Base-by-base conservation (phyloP, 1,140 invertebrate species). In the Sesamia nonagrioides region DNA sequence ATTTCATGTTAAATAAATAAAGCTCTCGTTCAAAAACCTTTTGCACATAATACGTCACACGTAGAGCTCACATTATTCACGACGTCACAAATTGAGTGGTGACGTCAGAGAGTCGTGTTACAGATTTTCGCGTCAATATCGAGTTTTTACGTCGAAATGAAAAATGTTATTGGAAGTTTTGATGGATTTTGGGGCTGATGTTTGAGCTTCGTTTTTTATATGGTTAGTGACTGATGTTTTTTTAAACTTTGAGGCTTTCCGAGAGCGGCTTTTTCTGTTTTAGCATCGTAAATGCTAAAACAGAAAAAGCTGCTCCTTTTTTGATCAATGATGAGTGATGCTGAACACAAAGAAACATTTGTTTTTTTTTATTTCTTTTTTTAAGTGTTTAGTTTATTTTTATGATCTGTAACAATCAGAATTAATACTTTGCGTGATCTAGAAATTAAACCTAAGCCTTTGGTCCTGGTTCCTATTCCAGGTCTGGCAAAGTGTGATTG, bases 151-250 rank as follows among this genome's bases (percentile, higher is more conserved):
- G 42, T 11, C 68, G 48, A 27, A 45, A 35, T 61, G 11, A 35
- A 77, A 76, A 81, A 81, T 81, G 37, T 78, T 83, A 82, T 76
- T 63, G 66, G 61, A 84, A 21, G 17, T 54, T 54, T 54, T 54
- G 52, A 56, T n/a, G 54, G 54, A 56, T 56, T 11, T 37, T 61
- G 4, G 58, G 6, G 13, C 21, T 61, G 13, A 27, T 7, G 2
- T 61, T 37, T 9, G 6, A 56, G 18, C 18, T 27, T 56, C 27
- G 8, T 21, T 54, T 54, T 54, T 54, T 54, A 54, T n/a, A 52
- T 6, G 52, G 18, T 54, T 18, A 21, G 11, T 18, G 2, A 6
- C 15, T 2, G 15, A 17, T 52, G 7, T n/a, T n/a, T n/a, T n/a
- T n/a, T n/a, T n/a, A n/a, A n/a, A n/a, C n/a, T n/a, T n/a, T n/a